A percentile compares a stretch with the other conserved stretches of the same genome.
Evolutionary conservation across 2,888 invertebrate genomes (phyloP).

Genomic region (Ormyrus rosae): DNA sequence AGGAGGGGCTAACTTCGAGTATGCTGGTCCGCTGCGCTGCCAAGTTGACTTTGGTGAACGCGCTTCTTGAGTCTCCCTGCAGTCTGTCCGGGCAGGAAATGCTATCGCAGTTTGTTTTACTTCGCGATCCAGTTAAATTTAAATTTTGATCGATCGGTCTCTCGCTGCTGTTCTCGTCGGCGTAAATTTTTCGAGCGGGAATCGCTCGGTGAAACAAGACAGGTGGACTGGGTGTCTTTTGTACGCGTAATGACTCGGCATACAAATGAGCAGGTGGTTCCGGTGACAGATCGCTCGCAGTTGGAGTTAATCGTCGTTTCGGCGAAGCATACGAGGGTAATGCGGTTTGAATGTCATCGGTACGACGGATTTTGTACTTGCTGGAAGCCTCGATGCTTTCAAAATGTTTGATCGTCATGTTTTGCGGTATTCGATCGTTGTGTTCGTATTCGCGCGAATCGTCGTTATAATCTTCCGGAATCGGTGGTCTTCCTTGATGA

Average conservation of each 20-base stretch:
- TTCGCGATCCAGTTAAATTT: constrained; percentile 23
- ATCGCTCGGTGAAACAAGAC: constrained; percentile 59
- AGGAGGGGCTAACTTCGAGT: constrained; percentile 38
- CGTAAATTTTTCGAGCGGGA: constrained; percentile 40
- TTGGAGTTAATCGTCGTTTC: constrained; percentile 74
- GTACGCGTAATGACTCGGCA: constrained; percentile 56
- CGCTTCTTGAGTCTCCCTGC: constrained; percentile 80
- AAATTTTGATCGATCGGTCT: constrained; percentile 58
- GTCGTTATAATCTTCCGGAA: constrained; percentile 55
- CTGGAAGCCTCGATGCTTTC: constrained; percentile 58
- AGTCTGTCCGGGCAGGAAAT: constrained; percentile 64
- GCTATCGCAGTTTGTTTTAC: constrained; percentile 65
- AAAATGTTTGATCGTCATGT: constrained; percentile 70
- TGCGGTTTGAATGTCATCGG: constrained; percentile 77
- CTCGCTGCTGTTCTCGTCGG: constrained; percentile 55
- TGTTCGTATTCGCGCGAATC: constrained; percentile 55
- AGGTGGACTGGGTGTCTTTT: constrained; percentile 70
- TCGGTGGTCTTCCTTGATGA: constrained; percentile 60
- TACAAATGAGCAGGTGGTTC: constrained; percentile 65
- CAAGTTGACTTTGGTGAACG: constrained; percentile 88
- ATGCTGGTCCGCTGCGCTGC: constrained; percentile 69
- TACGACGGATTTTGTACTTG: constrained; percentile 68
- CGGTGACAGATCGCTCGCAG: constrained; percentile 78
- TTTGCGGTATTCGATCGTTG: constrained; percentile 71
- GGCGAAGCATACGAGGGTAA: constrained; percentile 78